Evolutionary conservation across 1,140 invertebrate genomes (phyloP).

Genomic region (Aphidius gifuensis): DNA sequence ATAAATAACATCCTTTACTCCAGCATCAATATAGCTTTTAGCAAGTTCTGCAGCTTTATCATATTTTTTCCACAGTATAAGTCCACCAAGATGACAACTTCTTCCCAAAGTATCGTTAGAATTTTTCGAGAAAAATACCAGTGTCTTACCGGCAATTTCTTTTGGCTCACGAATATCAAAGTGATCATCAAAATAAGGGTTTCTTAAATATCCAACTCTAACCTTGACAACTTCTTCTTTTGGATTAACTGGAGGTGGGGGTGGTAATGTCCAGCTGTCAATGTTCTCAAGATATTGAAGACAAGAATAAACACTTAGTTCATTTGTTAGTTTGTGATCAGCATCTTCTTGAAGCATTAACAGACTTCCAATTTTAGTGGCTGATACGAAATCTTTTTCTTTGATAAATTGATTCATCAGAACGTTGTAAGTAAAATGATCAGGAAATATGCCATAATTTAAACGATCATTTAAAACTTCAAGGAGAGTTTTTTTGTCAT

Average conservation of each 20-base stretch:
- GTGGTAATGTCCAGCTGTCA: conserved; percentile 53
- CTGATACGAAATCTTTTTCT: conserved; percentile 65
- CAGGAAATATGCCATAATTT: conserved; percentile 87
- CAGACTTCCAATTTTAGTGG: conserved; percentile 72
- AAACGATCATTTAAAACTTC: conserved; percentile 75
- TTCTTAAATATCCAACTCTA: conserved; percentile 74
- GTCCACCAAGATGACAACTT: conserved; percentile 69
- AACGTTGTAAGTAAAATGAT: conserved; percentile 74
- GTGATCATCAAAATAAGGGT: conserved; percentile 82
- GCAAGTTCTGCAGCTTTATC: conserved; percentile 55
- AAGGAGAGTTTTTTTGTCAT: conserved; percentile 62
- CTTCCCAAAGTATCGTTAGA: conserved; percentile 57
- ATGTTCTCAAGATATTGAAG: conserved; percentile 69
- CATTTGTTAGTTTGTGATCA: conserved; percentile 66
- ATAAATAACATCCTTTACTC: conserved; percentile 43
- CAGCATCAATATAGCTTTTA: conserved; percentile 38
- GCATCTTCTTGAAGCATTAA: conserved; percentile 89
- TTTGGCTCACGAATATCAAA: conserved; percentile 73
- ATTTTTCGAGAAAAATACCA: conserved; percentile 61
- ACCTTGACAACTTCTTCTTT: conserved; percentile 69
- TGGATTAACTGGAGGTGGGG: conserved; percentile 45
- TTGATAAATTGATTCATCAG: conserved; percentile 80
- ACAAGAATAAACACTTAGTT: conserved; percentile 72
- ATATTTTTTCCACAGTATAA: conserved; percentile 67
- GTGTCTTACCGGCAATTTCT: conserved; percentile 75